These are phyloP conservation scores for Ranitomeya variabilis DNA, from an alignment of 2,113 vertebrate genomes.

Conservation along the genomic window DNA sequence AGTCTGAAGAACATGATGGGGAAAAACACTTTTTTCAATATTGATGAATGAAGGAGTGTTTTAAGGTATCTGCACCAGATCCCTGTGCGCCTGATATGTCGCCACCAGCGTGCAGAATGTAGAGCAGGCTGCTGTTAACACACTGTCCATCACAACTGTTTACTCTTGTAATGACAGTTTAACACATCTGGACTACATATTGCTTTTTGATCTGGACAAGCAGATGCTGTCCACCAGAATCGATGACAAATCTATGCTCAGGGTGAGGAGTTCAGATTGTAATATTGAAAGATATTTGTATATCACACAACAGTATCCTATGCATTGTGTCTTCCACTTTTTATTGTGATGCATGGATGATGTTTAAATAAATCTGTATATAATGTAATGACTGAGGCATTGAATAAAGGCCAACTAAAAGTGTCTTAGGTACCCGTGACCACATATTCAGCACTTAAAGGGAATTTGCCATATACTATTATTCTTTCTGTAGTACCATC, in stretches of 20 bases:
- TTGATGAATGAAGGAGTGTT: constrained; percentile 45
- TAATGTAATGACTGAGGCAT: background rate
- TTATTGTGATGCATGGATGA: background rate
- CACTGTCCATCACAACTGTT: constrained; percentile 69
- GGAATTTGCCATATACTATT: too few species aligned
- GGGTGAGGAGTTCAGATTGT: constrained; percentile 63
- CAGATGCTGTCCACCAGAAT: constrained; percentile 62
- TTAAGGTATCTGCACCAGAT: constrained; percentile 39
- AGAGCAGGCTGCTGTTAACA: constrained; percentile 68
- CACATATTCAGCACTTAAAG: too few species aligned
- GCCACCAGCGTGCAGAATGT: constrained; percentile 60
- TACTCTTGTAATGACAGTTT: constrained; percentile 66
- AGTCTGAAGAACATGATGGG: background rate
- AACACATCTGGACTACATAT: constrained; percentile 68
- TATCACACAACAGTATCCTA: background rate
- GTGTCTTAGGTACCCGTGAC: background rate
- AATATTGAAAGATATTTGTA: constrained; percentile 31
- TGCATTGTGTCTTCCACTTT: background rate
- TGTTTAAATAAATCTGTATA: constrained; percentile 8
- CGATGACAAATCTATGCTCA: constrained; percentile 62
- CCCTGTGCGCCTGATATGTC: constrained; percentile 55
- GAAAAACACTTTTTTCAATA: constrained; percentile 14
- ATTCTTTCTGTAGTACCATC: too few species aligned
- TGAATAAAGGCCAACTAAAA: background rate
- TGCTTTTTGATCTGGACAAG: constrained; percentile 68